These are phyloP conservation scores for Butastur rufipennis DNA, from an alignment of 2,113 vertebrate genomes.

Conservation along the genomic window DNA sequence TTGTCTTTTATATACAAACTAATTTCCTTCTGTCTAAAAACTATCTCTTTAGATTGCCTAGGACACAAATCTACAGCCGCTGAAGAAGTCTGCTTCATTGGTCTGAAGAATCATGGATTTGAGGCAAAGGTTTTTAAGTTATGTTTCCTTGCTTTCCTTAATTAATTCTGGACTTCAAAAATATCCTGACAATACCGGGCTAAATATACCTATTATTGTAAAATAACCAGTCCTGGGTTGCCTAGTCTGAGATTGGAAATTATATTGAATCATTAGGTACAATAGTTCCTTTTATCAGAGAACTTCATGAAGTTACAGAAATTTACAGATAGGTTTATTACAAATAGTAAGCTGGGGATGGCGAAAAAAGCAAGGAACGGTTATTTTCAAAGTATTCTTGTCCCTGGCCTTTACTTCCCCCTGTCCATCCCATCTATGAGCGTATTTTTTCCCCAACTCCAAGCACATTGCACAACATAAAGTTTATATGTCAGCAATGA, in stretches of 20 bases:
- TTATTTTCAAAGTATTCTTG: not conserved
- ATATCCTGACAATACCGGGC: not conserved
- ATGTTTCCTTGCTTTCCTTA: not conserved
- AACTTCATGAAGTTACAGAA: not conserved
- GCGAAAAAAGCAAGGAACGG: not conserved
- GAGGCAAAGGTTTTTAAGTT: not conserved
- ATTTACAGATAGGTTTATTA: not conserved
- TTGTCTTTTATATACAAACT: not conserved
- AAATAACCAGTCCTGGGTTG: not conserved
- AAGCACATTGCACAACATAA: not conserved
- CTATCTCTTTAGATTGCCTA: not conserved
- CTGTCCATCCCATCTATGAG: not conserved
- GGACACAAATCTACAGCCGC: not conserved
- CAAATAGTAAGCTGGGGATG: not conserved
- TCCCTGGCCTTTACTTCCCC: not conserved
- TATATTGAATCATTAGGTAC: not conserved
- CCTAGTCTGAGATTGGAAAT: not conserved
- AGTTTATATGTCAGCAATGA: not conserved
- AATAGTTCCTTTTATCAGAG: not conserved
- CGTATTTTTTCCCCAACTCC: not conserved
- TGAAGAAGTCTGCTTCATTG: not conserved
- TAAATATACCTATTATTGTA: not conserved
- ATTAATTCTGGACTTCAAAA: not conserved
- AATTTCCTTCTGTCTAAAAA: not conserved
- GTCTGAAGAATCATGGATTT: not conserved